phyloP scores from a whole-genome alignment of 2,113 vertebrate species.

The Nipponia nippon region DNA sequence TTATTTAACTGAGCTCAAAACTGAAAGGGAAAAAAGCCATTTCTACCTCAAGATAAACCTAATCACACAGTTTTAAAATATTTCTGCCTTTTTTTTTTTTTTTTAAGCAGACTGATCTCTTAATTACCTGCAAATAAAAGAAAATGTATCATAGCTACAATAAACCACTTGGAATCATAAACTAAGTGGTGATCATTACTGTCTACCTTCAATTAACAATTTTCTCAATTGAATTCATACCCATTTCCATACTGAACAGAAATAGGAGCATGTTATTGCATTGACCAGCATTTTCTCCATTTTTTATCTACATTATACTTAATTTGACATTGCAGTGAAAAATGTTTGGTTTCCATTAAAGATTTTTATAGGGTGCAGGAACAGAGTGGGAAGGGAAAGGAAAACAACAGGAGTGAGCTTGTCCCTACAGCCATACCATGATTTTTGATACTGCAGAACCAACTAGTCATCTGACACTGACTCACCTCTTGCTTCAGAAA shows the following conservation, averaged over 20 bases:
- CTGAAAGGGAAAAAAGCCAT: background rate
- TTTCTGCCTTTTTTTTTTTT: background rate
- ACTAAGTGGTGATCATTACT: background rate
- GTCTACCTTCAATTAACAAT: background rate
- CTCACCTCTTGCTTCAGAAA: background rate
- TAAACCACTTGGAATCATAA: background rate
- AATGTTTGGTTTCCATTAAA: fast-evolving
- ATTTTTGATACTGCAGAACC: background rate
- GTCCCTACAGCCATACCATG: background rate
- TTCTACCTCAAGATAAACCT: background rate
- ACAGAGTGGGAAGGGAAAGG: background rate
- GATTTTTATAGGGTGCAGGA: background rate
- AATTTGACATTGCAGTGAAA: background rate
- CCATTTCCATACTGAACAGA: background rate
- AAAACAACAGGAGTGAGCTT: background rate
- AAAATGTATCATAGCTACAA: background rate
- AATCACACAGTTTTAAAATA: background rate
- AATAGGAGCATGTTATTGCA: background rate
- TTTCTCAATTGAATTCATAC: background rate
- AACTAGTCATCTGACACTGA: background rate
- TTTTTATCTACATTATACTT: background rate
- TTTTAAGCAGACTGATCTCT: background rate
- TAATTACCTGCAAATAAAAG: background rate
- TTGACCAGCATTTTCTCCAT: background rate
- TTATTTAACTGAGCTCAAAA: background rate